Percentiles rank a stretch among this genome's conserved stretches.
phyloP scores from a whole-genome alignment of 2,888 invertebrate species.

The Rhagium mordax region DNA sequence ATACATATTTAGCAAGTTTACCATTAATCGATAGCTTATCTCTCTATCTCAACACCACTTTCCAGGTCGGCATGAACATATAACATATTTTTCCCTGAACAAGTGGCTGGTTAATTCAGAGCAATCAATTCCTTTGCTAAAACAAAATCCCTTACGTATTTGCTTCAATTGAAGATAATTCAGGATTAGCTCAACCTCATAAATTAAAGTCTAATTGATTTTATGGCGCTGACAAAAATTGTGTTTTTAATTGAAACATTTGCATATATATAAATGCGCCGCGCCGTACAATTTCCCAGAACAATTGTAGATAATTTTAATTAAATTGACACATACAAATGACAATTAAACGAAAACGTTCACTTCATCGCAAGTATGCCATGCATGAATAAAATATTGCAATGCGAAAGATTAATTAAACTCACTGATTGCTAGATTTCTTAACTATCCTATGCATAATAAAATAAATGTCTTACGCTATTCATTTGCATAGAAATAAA shows the following conservation, averaged over 20 bases:
- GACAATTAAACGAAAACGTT: conserved; percentile 50
- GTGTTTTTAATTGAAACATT: conserved; percentile 35
- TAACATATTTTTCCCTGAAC: too few relatives aligned
- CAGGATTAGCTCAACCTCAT: not conserved
- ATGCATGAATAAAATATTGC: conserved; percentile 53
- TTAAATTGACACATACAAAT: conserved; percentile 51
- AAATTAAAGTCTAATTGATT: conserved; percentile 27
- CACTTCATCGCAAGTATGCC: conserved; percentile 45
- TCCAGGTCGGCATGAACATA: too few relatives aligned
- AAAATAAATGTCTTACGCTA: conserved; percentile 26
- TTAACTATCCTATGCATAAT: conserved; percentile 34
- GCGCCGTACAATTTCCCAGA: conserved; percentile 46
- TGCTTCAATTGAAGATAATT: too few relatives aligned
- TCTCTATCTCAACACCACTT: too few relatives aligned
- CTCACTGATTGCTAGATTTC: conserved; percentile 38
- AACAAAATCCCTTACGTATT: too few relatives aligned
- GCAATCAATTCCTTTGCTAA: too few relatives aligned
- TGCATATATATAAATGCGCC: conserved; percentile 27
- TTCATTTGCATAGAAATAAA: conserved; percentile 37
- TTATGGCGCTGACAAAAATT: conserved; percentile 25
- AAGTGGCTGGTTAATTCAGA: too few relatives aligned
- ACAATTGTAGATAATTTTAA: conserved; percentile 54
- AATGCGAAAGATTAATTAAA: conserved; percentile 49
- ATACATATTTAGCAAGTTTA: too few relatives aligned
- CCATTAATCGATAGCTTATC: too few relatives aligned